A percentile compares a stretch with the other conserved stretches of the same genome.
Conservation (phyloP, 2,113 vertebrate species). For the Pedionomus torquatus region DNA sequence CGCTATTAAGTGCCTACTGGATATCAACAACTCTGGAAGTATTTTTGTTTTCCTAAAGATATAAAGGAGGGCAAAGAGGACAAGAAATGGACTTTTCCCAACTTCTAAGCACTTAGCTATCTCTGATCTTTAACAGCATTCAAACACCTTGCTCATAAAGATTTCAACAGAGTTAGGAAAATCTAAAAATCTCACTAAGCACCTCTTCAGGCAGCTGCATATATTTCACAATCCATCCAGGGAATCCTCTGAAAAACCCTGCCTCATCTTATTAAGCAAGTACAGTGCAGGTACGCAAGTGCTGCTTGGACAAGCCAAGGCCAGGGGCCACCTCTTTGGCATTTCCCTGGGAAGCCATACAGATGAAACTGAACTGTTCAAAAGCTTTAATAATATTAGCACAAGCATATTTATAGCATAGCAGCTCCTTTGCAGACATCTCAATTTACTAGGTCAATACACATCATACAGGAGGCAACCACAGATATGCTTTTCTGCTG, state of each 20-base stretch:
- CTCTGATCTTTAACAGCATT: not conserved
- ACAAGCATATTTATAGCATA: slow-evolving; percentile 40
- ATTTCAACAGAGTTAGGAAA: not conserved
- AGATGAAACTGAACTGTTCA: not conserved
- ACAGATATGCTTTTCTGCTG: slow-evolving; percentile 6
- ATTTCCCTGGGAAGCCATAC: not conserved
- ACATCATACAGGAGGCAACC: slow-evolving; percentile 16
- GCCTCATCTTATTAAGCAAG: not conserved
- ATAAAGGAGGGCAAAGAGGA: not conserved
- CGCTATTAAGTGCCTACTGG: not conserved
- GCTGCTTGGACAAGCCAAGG: not conserved
- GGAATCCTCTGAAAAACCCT: not conserved
- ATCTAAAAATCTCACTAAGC: not conserved
- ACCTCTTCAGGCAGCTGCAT: not conserved
- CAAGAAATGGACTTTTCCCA: not conserved
- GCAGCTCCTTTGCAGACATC: slow-evolving; percentile 42
- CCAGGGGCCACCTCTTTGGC: not conserved
- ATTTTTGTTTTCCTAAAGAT: not conserved
- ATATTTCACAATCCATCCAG: not conserved
- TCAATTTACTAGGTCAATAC: slow-evolving; percentile 64
- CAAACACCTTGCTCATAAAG: not conserved
- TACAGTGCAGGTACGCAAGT: not conserved
- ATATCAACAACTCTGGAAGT: not conserved
- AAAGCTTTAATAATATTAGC: slow-evolving; percentile 62
- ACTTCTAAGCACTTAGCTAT: not conserved